Conservation (phyloP, 2,113 vertebrate species). For the Apodemus sylvaticus region DNA sequence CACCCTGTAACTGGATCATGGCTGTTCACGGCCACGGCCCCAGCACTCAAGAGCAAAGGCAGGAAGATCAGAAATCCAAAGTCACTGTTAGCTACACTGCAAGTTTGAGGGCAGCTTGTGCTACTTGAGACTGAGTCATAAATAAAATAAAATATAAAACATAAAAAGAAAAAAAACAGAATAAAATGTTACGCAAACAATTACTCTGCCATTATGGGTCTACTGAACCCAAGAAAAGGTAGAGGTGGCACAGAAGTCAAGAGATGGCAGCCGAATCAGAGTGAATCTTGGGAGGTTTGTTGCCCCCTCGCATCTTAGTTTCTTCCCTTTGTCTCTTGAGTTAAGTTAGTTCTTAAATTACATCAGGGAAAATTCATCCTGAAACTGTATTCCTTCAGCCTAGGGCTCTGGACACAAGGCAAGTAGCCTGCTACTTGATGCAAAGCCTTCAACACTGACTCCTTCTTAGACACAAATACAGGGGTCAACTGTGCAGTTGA, state of each 20-base stretch:
- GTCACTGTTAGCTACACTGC: background rate
- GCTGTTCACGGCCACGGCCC: background rate
- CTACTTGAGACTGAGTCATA: background rate
- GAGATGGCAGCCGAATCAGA: constrained; percentile 32
- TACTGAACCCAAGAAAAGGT: constrained; percentile 19
- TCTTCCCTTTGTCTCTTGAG: background rate
- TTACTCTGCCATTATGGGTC: background rate
- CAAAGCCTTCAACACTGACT: background rate
- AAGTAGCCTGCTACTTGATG: background rate
- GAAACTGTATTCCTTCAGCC: constrained; percentile 33
- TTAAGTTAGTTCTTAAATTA: constrained; percentile 62
- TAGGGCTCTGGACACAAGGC: background rate
- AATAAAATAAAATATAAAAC: background rate
- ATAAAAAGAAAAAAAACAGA: background rate
- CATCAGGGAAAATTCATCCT: constrained; percentile 14
- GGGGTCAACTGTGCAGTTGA: background rate
- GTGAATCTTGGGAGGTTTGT: constrained; percentile 23
- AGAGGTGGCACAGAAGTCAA: background rate
- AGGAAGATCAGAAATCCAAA: background rate
- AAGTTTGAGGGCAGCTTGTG: background rate
- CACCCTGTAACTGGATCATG: background rate
- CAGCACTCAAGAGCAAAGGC: background rate
- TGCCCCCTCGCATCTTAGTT: background rate
- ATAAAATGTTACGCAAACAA: background rate
- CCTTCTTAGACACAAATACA: background rate